Conservation (phyloP, 2,113 vertebrate species). For the Halcyon malimbica region DNA sequence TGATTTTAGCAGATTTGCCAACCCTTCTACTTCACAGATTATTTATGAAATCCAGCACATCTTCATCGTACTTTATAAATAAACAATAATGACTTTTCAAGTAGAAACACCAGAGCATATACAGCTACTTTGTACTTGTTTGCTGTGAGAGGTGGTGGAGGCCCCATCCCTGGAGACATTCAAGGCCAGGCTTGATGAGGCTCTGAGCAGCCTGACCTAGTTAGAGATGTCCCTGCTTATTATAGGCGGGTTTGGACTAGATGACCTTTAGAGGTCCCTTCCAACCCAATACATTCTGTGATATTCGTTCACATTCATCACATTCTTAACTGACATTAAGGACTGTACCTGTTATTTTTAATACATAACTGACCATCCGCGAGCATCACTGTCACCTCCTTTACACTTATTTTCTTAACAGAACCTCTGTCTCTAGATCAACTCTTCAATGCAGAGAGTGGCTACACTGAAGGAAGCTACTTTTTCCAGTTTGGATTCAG, state of each 20-base stretch:
- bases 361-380: background rate
- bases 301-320: background rate
- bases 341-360: background rate
- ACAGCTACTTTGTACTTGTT: too few relatives aligned
- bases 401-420: background rate
- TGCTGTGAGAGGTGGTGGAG: too few relatives aligned
- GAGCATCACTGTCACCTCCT: background rate
- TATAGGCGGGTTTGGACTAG: too few relatives aligned
- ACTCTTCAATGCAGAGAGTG: background rate
- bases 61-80: background rate
- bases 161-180: too few relatives aligned
- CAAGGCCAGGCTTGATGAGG: too few relatives aligned
- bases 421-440: background rate
- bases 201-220: too few relatives aligned
- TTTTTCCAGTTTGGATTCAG: background rate
- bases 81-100: background rate
- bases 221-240: too few relatives aligned
- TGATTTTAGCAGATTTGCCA: background rate
- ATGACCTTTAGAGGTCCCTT: too few relatives aligned
- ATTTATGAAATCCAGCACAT: conserved; percentile 2
- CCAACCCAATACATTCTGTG: too few relatives aligned
- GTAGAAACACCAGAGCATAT: background rate
- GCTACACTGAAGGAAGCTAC: background rate
- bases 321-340: background rate
- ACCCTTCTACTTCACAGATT: background rate